phyloP scores from a whole-genome alignment of 2,113 vertebrate genomes.

The Saguinus midas region DNA sequence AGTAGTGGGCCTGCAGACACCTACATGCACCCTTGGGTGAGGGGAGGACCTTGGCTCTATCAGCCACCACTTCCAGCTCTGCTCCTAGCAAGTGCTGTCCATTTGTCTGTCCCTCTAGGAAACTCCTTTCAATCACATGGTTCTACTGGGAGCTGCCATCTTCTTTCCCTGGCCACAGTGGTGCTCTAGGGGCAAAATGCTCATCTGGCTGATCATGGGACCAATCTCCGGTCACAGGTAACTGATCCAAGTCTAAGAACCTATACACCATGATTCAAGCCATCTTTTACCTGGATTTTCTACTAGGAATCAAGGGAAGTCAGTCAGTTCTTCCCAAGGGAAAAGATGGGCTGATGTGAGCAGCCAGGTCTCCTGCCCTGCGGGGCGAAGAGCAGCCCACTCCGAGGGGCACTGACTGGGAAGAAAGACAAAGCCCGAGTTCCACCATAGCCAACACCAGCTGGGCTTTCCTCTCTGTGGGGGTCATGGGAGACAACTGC shows the following conservation, averaged over 20 bases:
- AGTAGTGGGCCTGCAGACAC: background rate
- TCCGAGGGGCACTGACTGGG: background rate
- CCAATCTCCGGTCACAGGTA: background rate
- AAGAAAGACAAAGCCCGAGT: background rate
- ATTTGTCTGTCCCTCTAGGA: background rate
- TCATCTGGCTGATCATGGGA: background rate
- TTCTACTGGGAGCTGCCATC: background rate
- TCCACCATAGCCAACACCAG: background rate
- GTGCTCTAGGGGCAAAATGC: background rate
- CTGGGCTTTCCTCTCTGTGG: too few species aligned
- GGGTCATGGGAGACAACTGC: too few species aligned
- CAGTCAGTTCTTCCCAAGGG: background rate
- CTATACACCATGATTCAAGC: too few species aligned
- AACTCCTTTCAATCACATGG: fast-evolving
- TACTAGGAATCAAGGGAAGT: background rate
- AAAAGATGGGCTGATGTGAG: background rate
- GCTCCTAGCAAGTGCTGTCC: fast-evolving
- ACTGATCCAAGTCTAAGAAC: too few species aligned
- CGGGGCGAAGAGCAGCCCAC: background rate
- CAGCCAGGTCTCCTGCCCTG: background rate
- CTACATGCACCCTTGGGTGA: fast-evolving
- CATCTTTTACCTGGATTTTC: background rate
- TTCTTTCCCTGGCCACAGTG: background rate
- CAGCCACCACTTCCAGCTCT: background rate
- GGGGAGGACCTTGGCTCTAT: background rate